Evolutionary conservation across 1,140 invertebrate genomes (phyloP), one percentile per base, ranked within the genome.

Genomic region (Fopius arisanus): DNA sequence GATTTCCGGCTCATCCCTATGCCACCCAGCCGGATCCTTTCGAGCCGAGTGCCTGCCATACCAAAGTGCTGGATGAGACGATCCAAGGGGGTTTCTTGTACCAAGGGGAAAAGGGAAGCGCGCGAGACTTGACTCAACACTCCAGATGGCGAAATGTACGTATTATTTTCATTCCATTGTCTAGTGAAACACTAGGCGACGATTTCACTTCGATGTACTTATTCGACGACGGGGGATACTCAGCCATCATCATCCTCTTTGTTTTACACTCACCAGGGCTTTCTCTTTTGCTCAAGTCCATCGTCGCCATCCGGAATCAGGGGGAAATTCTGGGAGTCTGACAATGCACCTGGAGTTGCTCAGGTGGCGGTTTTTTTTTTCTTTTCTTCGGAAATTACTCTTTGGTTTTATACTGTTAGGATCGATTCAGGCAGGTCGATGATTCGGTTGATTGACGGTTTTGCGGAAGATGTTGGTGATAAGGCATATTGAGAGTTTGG

Each of bases 1-100:
- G 72, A 73, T 73, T 73, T 73, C 72, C 66, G 72, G 72, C 72
- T 73, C 66, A 73, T 73, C 66, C 66, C 67, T 16, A 9, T 67
- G n/a, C 65, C 33, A 48, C 40, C n/a, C 51, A 26, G 51, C 28
- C 28, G 62, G 40, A 72, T 72, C 59, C 62, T 65, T 37, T 63
- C 37, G 62, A 41, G 54, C 54, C 59, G 54, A 63, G 31, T 14
- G 43, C 51, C 69, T 54, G 67, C 10, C 26, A 23, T 28, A 14
- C 10, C 41, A 43, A 29, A 68, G 40, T 67, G 31, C 14, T 31
- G 29, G 29, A n/a, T 65, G 62, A 33, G n/a, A 65, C 26, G 62
- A 21, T 10, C 14, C 43, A n/a, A 48, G 16, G 43, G 21, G 23
- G 54, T 28, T 62, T 12, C 12, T 14, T 62, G 12, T 62, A 23